These are phyloP conservation scores for Diorhabda carinulata DNA, from an alignment of 1,140 invertebrate species.

Conservation along the genomic window DNA sequence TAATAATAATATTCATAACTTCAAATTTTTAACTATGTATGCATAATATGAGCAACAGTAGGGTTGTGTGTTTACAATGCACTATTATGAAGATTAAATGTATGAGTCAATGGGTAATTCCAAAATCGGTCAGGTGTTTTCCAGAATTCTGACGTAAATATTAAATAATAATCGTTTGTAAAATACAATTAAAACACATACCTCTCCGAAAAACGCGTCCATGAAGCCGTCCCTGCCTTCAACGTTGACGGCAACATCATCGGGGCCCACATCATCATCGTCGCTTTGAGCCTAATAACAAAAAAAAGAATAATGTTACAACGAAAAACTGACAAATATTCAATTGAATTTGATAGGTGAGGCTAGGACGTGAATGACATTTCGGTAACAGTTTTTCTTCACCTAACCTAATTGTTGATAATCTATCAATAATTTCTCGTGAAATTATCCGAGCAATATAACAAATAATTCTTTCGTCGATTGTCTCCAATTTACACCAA, in stretches of 20 bases:
- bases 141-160: not conserved
- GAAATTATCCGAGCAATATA: conserved; percentile 4
- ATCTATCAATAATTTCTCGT: conserved; percentile 25
- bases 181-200: conserved; percentile 46
- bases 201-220: conserved; percentile 97
- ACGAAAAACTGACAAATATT: conserved; percentile 32
- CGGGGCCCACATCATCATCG: conserved; percentile 87
- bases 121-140: not conserved
- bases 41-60: no score
- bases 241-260: conserved; percentile 87
- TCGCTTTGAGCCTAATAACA: conserved; percentile 82
- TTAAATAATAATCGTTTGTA: no score
- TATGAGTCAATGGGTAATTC: not conserved
- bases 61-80: no score
- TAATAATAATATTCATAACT: no score
- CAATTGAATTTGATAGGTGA: conserved; percentile 32
- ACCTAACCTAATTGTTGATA: conserved; percentile 34
- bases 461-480: not conserved
- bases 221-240: conserved; percentile 88
- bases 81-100: not conserved
- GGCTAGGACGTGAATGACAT: conserved; percentile 29
- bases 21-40: no score
- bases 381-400: conserved; percentile 20
- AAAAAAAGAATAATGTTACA: conserved; percentile 21
- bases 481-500: not conserved